These are phyloP conservation scores for Lordiphosa andalusiaca DNA, from an alignment of 2,888 invertebrate species.

Conservation along the genomic window DNA sequence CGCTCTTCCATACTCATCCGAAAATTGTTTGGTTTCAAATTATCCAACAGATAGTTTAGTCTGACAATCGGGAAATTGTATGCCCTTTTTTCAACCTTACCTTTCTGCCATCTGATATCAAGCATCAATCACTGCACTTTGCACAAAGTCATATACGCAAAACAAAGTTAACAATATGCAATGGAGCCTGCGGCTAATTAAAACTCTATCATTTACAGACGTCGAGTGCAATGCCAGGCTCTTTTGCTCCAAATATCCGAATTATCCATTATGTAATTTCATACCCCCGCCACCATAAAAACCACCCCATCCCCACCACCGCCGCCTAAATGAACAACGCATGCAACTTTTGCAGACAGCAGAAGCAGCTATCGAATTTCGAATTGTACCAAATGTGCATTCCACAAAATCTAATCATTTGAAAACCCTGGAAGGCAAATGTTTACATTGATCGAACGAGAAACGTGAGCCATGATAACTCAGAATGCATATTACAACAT, in stretches of 20 bases:
- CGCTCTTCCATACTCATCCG: no score
- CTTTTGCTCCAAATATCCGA: not conserved
- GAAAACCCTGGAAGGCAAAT: constrained; percentile 32
- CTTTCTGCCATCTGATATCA: no score
- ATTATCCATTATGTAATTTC: constrained; percentile 30
- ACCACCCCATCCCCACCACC: constrained; percentile 2
- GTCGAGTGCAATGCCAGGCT: constrained; percentile 18
- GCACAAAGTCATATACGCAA: no score
- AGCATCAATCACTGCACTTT: no score
- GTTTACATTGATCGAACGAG: constrained; percentile 18
- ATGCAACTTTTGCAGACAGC: constrained; percentile 29
- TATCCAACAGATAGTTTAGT: no score
- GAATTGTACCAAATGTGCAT: constrained; percentile 24
- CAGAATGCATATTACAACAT: constrained; percentile 41
- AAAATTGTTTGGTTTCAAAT: no score
- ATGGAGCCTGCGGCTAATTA: no score
- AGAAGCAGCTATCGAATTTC: constrained; percentile 18
- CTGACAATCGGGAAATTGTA: no score
- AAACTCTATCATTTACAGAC: not conserved
- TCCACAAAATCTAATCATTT: constrained; percentile 45
- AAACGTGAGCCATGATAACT: constrained; percentile 50
- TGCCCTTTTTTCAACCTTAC: no score
- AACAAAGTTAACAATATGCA: no score
- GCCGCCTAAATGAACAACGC: constrained; percentile 11
- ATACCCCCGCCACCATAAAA: constrained; percentile 11